phyloP scores from a whole-genome alignment of 1,140 invertebrate genomes.

The Drosophila saltans region DNA sequence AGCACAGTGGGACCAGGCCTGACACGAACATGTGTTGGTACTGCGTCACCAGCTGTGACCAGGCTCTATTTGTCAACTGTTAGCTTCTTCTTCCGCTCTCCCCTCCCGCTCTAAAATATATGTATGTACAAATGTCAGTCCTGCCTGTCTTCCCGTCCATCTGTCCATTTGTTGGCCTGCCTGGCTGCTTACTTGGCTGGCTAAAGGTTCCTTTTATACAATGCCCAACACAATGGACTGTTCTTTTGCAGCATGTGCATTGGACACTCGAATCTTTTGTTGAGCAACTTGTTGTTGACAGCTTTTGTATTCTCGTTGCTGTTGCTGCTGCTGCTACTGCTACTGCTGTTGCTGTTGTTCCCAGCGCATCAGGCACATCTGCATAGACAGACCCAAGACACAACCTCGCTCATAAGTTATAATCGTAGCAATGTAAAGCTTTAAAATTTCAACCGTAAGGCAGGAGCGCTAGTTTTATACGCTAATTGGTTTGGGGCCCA shows the following conservation, averaged over 20 bases:
- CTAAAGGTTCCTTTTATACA: conserved; percentile 21
- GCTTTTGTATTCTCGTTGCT: conserved; percentile 63
- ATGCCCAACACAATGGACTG: conserved; percentile 30
- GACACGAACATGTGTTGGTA: conserved; percentile 62
- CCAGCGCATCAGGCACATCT: conserved; percentile 37
- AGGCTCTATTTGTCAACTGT: conserved; percentile 76
- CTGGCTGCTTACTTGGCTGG: conserved; percentile 27
- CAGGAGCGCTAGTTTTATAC: not conserved
- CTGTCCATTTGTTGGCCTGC: conserved; percentile 30
- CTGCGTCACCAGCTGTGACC: conserved; percentile 68
- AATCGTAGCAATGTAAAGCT: conserved; percentile 12
- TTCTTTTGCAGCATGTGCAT: conserved; percentile 47
- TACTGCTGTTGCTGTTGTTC: conserved; percentile 2
- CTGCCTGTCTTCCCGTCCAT: conserved; percentile 37
- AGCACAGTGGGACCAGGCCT: conserved; percentile 33
- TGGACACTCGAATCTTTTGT: conserved; percentile 66
- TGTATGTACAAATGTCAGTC: conserved; percentile 53
- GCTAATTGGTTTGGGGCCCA: conserved; percentile 4
- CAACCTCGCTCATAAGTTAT: conserved; percentile 9
- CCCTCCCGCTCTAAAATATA: conserved; percentile 28
- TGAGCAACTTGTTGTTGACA: conserved; percentile 75
- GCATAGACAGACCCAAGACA: conserved; percentile 28
- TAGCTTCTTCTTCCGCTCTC: not conserved
- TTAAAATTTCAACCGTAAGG: conserved; percentile 4
- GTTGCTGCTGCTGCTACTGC: conserved; percentile 30